These are phyloP conservation scores for Cassiopea xamachana DNA, from an alignment of 30 jellyfish, hydroid and myxozoan genomes.

Conservation along the genomic window DNA sequence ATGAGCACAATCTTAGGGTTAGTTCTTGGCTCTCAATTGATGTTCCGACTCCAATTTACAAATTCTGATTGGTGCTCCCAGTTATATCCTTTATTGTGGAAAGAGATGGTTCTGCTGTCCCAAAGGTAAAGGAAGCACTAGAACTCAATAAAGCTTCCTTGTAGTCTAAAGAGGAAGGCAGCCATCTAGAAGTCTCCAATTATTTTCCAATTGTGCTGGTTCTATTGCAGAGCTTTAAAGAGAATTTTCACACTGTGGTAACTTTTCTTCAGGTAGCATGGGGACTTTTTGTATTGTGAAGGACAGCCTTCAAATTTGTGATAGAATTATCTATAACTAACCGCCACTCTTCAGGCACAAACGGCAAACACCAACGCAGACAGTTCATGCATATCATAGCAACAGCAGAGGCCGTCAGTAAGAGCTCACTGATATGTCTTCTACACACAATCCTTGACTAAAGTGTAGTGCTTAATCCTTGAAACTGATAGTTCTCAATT, in stretches of 20 bases:
- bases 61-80: background rate
- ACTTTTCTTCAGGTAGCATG: background rate
- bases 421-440: background rate
- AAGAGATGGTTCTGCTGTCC: background rate
- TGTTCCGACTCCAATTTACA: background rate
- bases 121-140: background rate
- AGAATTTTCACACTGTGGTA: background rate
- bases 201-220: background rate
- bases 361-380: background rate
- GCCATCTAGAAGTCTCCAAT: background rate
- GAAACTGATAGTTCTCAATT: conserved; percentile 2
- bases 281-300: no score
- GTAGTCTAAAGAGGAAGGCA: background rate
- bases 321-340: background rate
- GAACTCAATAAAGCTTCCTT: background rate
- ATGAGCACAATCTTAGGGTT: background rate
- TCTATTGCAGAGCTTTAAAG: background rate
- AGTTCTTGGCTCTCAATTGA: background rate
- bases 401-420: background rate
- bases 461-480: background rate
- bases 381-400: background rate
- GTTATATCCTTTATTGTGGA: background rate
- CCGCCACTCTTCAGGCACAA: background rate
- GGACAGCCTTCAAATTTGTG: background rate
- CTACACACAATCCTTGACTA: background rate